phyloP scores from a whole-genome alignment of 35 echinoderm and acorn worm genomes.

The Diadema setosum region DNA sequence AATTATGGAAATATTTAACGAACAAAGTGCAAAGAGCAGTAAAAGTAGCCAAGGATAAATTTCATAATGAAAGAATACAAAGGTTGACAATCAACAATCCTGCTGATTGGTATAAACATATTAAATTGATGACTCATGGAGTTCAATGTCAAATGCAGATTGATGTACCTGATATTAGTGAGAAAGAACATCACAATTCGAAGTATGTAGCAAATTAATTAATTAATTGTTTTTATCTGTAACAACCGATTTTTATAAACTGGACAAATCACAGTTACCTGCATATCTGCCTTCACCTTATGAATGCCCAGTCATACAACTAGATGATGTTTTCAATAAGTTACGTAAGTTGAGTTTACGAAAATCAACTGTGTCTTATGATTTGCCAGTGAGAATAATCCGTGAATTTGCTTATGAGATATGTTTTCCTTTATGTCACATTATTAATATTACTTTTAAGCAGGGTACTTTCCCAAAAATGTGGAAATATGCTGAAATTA shows the following conservation, averaged over 20 bases:
- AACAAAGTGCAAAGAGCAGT: not conserved
- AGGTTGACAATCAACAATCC: not conserved
- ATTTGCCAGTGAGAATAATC: not conserved
- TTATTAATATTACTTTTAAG: not conserved
- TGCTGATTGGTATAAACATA: constrained; percentile 7
- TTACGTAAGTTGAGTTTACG: not conserved
- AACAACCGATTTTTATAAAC: not conserved
- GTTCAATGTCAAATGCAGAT: not conserved
- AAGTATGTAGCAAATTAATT: constrained; percentile 6
- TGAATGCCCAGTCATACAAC: not conserved
- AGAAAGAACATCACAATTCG: not conserved
- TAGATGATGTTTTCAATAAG: not conserved
- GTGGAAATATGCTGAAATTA: constrained; percentile 28
- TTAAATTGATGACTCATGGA: not conserved
- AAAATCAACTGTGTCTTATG: constrained; percentile 6
- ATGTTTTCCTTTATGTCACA: not conserved
- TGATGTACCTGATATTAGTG: not conserved
- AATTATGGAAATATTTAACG: not conserved
- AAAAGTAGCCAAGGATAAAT: not conserved
- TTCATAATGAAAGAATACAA: not conserved
- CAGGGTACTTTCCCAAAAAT: not conserved
- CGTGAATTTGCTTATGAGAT: constrained; percentile 15
- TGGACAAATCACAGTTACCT: not conserved
- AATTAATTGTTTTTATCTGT: not conserved
- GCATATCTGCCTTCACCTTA: not conserved